These are phyloP conservation scores for Cactoblastis cactorum DNA, from an alignment of 2,888 invertebrate genomes.

Conservation along the genomic window DNA sequence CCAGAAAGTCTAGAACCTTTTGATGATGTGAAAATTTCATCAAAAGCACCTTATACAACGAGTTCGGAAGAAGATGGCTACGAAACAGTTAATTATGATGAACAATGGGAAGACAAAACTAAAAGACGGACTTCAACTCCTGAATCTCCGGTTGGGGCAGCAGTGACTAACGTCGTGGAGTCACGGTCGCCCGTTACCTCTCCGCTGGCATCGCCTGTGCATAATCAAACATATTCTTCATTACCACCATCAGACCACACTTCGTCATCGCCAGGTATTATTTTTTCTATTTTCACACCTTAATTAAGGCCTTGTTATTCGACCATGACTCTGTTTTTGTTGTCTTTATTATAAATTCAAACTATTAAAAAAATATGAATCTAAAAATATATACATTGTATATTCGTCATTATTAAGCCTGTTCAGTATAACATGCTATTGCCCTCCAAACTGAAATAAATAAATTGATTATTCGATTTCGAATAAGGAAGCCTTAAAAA, in stretches of 20 bases:
- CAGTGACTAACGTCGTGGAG: constrained; percentile 40
- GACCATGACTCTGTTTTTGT: not conserved
- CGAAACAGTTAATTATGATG: constrained; percentile 54
- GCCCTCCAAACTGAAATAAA: too few species aligned
- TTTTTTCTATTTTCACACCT: not conserved
- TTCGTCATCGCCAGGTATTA: constrained; percentile 62
- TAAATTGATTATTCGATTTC: too few species aligned
- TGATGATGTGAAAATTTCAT: constrained; percentile 43
- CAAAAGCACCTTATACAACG: constrained; percentile 31
- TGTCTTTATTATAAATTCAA: not conserved
- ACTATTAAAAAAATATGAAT: too few species aligned
- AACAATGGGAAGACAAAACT: constrained; percentile 58
- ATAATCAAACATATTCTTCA: constrained; percentile 44
- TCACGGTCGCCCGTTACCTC: constrained; percentile 55
- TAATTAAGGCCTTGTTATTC: not conserved
- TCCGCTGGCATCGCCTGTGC: constrained; percentile 62
- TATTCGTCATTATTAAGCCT: too few species aligned
- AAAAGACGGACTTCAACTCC: constrained; percentile 67
- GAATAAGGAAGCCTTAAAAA: too few species aligned
- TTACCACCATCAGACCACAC: constrained; percentile 47
- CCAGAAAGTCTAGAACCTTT: constrained; percentile 41
- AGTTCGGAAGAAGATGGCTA: constrained; percentile 51
- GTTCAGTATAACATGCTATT: too few species aligned
- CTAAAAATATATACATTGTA: too few species aligned
- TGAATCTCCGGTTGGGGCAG: constrained; percentile 48